phyloP scores from a whole-genome alignment of 1,140 invertebrate genomes.

The Geopemphigus sp. region DNA sequence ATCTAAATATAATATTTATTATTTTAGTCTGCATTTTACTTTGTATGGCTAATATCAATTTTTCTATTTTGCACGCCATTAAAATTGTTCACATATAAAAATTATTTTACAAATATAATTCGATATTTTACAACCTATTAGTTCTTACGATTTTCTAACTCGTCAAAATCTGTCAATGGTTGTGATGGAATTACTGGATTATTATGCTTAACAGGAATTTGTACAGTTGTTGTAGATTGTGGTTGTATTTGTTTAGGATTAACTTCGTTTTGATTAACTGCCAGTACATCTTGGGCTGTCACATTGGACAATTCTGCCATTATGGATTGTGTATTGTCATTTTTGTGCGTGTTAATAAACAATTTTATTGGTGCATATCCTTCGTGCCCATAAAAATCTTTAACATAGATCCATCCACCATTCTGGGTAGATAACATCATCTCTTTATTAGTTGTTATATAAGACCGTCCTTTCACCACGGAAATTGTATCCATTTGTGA shows the following conservation, averaged over 20 bases:
- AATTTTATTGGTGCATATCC: background rate
- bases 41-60: background rate
- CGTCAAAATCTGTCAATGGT: background rate
- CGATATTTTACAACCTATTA: too few relatives aligned
- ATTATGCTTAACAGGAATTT: background rate
- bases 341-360: background rate
- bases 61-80: background rate
- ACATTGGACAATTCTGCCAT: background rate
- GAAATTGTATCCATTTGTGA: background rate
- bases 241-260: background rate
- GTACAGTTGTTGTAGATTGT: background rate
- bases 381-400: background rate
- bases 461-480: background rate
- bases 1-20: background rate
- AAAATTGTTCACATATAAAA: too few relatives aligned
- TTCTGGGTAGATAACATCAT: background rate
- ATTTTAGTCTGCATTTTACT: background rate
- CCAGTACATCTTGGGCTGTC: too few relatives aligned
- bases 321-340: background rate
- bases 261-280: background rate
- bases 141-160: background rate
- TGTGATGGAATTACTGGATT: background rate
- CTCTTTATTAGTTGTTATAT: background rate
- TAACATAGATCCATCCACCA: conserved; percentile 14
- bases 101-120: too few relatives aligned